Conservation (phyloP, 92 coral and sea anemone species). For the Epizoanthus stellaris region DNA sequence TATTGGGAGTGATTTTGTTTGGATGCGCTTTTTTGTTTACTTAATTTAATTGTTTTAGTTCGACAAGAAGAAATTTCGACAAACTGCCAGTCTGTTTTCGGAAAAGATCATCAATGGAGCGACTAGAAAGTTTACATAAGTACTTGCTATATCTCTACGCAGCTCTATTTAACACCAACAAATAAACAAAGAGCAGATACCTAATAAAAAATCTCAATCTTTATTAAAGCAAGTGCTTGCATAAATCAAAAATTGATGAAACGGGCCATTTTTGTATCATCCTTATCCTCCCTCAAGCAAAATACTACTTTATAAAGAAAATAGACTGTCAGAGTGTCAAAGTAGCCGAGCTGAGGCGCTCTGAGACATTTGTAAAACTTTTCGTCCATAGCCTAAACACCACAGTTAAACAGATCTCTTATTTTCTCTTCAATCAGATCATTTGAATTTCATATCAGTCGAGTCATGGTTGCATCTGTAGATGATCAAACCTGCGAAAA, state of each 20-base stretch:
- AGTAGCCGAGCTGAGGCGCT: constrained; percentile 15
- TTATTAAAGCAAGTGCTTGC: constrained; percentile 15
- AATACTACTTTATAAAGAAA: not conserved
- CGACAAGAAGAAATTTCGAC: constrained; percentile 15
- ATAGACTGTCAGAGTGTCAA: not conserved
- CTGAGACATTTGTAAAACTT: constrained; percentile 25
- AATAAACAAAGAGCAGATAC: constrained; percentile 9
- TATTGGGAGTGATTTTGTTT: constrained; percentile 11
- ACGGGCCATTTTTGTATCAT: not conserved
- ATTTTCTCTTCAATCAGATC: not conserved
- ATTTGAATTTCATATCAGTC: constrained; percentile 1
- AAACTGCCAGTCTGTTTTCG: constrained; percentile 44
- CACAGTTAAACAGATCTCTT: constrained; percentile 11
- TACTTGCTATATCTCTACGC: constrained; percentile 22
- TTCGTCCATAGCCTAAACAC: not conserved
- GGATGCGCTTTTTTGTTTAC: not conserved
- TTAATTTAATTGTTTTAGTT: constrained; percentile 41
- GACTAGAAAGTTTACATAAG: constrained; percentile 30
- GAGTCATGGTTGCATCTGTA: not conserved
- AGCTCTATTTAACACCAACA: constrained; percentile 25
- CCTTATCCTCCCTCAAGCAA: not conserved
- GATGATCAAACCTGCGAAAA: not conserved
- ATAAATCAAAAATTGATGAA: not conserved
- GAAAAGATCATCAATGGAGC: constrained; percentile 15
- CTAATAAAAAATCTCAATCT: constrained; percentile 3